A percentile compares a stretch with the other conserved stretches of the same genome.
Evolutionary conservation across 2,113 vertebrate genomes (phyloP).

Genomic region (Barbus barbus): DNA sequence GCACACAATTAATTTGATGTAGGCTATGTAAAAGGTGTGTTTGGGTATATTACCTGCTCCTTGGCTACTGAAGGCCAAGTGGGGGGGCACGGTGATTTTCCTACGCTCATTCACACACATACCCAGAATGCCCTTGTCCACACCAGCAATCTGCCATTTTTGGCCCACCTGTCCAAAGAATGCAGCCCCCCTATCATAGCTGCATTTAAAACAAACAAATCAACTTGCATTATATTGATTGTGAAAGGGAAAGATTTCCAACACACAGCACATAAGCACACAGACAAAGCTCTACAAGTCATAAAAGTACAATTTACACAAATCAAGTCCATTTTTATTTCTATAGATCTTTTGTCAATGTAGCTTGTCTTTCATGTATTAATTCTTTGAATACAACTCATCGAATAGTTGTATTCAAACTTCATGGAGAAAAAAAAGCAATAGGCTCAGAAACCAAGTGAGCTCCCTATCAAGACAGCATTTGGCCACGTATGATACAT

Average conservation of each 20-base stretch:
- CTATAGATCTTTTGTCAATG: not conserved
- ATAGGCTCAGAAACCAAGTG: not conserved
- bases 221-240: not conserved
- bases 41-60: slow-evolving; percentile 81
- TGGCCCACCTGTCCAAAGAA: slow-evolving; percentile 89
- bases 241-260: not conserved
- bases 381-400: too few relatives aligned
- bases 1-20: not conserved
- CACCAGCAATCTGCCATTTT: slow-evolving; percentile 88
- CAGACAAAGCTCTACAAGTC: not conserved
- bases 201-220: slow-evolving; percentile 60
- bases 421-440: not conserved
- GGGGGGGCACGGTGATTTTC: slow-evolving; percentile 86
- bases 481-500: not conserved
- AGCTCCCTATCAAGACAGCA: not conserved
- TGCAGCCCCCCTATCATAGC: slow-evolving; percentile 82
- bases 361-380: too few relatives aligned
- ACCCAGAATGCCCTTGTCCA: slow-evolving; percentile 92
- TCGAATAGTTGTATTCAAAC: too few relatives aligned
- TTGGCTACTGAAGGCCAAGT: slow-evolving; percentile 90
- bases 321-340: not conserved
- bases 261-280: slow-evolving; percentile 13
- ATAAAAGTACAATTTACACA: not conserved
- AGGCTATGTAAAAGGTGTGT: not conserved
- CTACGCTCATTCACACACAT: slow-evolving; percentile 93